Conservation (phyloP, 2,888 invertebrate genomes). For the Catocala nupta region DNA sequence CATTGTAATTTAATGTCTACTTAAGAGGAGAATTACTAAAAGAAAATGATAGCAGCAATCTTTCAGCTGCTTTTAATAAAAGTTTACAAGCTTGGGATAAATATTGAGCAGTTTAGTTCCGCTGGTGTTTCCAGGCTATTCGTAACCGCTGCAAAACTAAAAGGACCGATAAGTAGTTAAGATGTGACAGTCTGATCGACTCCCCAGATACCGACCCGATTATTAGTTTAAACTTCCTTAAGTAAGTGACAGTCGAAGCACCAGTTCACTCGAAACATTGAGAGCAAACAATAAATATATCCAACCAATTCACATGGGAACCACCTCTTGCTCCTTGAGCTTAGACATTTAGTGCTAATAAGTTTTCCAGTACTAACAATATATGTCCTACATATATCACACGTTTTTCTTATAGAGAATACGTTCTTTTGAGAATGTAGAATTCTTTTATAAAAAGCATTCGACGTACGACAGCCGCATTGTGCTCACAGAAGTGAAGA, state of each 20-base stretch:
- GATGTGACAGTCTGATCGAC: conserved; percentile 9
- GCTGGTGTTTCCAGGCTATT: conserved; percentile 5
- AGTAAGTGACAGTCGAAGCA: conserved; percentile 15
- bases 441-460: conserved; percentile 56
- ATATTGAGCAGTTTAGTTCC: background rate
- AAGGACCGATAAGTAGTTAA: conserved; percentile 8
- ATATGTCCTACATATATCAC: conserved; percentile 50
- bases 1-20: conserved; percentile 7
- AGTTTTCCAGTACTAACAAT: conserved; percentile 42
- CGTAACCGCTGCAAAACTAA: conserved; percentile 4
- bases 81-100: background rate
- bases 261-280: conserved; percentile 10
- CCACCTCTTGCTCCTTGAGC: conserved; percentile 18
- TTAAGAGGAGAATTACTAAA: conserved; percentile 1
- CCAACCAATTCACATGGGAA: conserved; percentile 28
- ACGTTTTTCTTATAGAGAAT: conserved; percentile 42
- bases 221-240: conserved; percentile 25
- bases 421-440: conserved; percentile 36
- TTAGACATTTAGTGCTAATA: conserved; percentile 38
- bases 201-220: conserved; percentile 1
- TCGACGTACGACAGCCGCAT: conserved; percentile 35
- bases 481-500: conserved; percentile 58
- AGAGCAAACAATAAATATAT: conserved; percentile 35
- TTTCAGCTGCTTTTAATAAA: background rate
- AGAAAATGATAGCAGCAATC: background rate